Evolutionary conservation across 2,888 invertebrate species (phyloP), one percentile per base, ranked within the genome.

Genomic region (Iphiclides podalirius): DNA sequence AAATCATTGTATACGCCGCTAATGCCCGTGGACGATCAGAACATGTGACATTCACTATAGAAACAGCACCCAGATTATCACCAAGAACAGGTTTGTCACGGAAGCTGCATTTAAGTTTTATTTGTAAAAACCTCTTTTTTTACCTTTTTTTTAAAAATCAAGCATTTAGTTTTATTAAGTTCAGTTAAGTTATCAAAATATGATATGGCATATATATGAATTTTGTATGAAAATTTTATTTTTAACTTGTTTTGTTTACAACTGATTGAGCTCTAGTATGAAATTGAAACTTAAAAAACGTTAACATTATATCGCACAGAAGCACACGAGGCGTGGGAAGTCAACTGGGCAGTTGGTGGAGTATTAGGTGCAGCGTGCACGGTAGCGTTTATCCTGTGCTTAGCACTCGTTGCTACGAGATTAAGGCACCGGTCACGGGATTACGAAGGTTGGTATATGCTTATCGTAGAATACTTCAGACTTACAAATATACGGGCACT

Each of bases 1-100:
- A 92, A 61, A 91, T 97, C 72, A 90, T 93, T 53, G 91, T 97
- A 23, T 96, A 95, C 72, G 94, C 96, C 1, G 93, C 93, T 7
- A 97, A 97, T 75, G 91, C 93, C 8, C 94, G 95, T 63, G 97
- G 97, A 13, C 91, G 93, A 61, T 96, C 96, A 47, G 95, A 95
- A 49, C 89, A 92, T 8, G 90, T 94, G 0, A 63, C 65, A 0
- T 74, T 84, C 31, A 76, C 76, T 7, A 83, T 85, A 1, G 81
- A 83, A 58, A 88, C 88, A 1, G 77, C 84, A 1, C 72, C 79
- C 0, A 70, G 75, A 62, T 57, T 84, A 1, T 63, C 81, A 0
- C 82, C 85, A 1, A 74, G 83, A 54, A 81, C 83, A 50, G 87
- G 88, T 86, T 20, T 20, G 20, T 20, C 4, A 20, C n/a, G n/a